Base-by-base conservation (phyloP, 1,140 invertebrate genomes). In the Oncopeltus fasciatus region DNA sequence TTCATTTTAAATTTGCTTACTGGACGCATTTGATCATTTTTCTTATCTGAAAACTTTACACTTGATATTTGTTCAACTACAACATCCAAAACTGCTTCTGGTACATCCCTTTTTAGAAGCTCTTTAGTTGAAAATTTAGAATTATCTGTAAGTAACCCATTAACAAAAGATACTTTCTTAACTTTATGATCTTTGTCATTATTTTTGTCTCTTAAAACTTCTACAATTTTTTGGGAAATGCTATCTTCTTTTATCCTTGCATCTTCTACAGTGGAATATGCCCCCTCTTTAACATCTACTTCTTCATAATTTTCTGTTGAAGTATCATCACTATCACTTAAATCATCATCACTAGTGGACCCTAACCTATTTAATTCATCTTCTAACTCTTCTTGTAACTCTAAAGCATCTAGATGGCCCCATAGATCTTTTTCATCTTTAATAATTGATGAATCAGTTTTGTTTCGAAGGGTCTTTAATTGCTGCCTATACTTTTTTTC, bases 371-470 rank as follows among this genome's bases (percentile, higher is more conserved):
- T 38, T 20, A 67, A 21, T 69, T 78, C 74, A 63, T 77, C 75
- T 67, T 75, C 69, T 58, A 79, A 63, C 68, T 79, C 76, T 69
- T 81, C 80, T 68, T 78, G 68, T 29, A 79, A 43, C 69, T 81
- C 80, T 57, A 81, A 70, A 62, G 77, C 72, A 67, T 81, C 77
- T 16, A 81, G 68, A 64, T 73, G 72, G 31, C 68, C 65, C 67
- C 75, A 77, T 29, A 80, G 64, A 68, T 78, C 74, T 65, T 77
- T 72, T 31, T 78, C 75, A 4, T 70, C 70, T 59, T 68, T 46
- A 56, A 72, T 70, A 29, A 73, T 67, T 43, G 14, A 31, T 18
- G 21, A 29, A 59, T 73, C 71, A 60, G 75, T 71, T 57, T 70
- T 46, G 29, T 70, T 65, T 62, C 66, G 73, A 16, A 74, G 58